Evolutionary conservation across 2,888 invertebrate genomes (phyloP).

Genomic region (Lydus trimaculatus): DNA sequence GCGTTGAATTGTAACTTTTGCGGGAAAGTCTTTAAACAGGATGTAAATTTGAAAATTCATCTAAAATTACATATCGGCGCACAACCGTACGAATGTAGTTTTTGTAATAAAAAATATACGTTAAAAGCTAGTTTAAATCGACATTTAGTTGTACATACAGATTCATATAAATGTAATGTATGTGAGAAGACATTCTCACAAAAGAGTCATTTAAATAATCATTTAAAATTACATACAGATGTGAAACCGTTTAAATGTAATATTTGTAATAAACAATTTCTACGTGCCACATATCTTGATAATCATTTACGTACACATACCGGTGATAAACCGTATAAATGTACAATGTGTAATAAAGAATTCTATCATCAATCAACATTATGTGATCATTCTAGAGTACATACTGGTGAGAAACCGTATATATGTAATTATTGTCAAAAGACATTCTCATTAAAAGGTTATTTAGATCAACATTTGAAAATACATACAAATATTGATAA

Average conservation of each 20-base stretch:
- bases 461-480: background rate
- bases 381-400: background rate
- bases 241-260: background rate
- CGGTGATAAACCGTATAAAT: background rate
- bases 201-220: background rate
- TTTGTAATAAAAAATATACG: background rate
- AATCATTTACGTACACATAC: background rate
- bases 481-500: background rate
- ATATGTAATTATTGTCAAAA: background rate
- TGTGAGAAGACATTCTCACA: background rate
- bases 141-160: background rate
- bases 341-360: background rate
- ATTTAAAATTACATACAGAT: background rate
- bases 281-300: background rate
- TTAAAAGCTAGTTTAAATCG: background rate
- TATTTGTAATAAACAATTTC: background rate
- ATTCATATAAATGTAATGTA: background rate
- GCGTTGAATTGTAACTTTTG: background rate
- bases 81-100: background rate
- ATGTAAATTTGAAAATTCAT: background rate
- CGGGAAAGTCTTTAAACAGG: background rate
- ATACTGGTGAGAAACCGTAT: background rate
- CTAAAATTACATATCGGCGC: background rate
- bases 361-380: no score
- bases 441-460: background rate